Base-by-base conservation (phyloP, 2,113 vertebrate species). In the Tetrax tetrax region DNA sequence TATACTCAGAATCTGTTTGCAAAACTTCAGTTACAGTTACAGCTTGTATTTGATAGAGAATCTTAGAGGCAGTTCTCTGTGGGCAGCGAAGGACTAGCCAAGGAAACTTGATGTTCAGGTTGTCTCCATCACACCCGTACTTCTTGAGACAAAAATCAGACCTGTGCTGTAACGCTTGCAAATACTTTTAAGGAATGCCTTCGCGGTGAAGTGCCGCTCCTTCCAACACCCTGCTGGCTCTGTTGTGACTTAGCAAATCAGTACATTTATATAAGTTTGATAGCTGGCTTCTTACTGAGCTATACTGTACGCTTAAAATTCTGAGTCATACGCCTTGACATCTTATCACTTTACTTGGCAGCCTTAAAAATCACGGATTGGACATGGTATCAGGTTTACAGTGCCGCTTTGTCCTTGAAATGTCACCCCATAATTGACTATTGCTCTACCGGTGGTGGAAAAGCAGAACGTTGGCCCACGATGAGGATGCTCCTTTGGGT, bases 321-420 rank as follows among this genome's bases (percentile, higher is more conserved):
- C 80, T 96, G 96, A 95, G 89, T 96, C 93, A 95, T 95, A 51
- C 84, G 92, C 89, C 83, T 85, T 89, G 91, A 96, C 89, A 91
- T 96, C 92, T 89, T 91, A 91, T 22, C 66, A 4, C 81, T 92
- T 95, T 79, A 61, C 93, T 89, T 96, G 94, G 93, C 87, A 96
- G 93, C 65, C 50, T 80, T 85, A 54, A 65, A 72, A 87, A 85
- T 91, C 83, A 23, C 57, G 45, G 63, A 74, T 80, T 89, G 91
- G 93, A 43, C 75, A 57, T 7, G 15, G 28, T 84, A 25, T 45
- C 54, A 50, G 57, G 63, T 61, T 91, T 37, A 21, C 47, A 80
- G 75, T 4, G 6, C 77, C 43, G 74, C 94, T 96, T 65, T 80
- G 91, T 82, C 91, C 91, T 95, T 95, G 89, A 79, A 48, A 51